Base-by-base conservation (phyloP, 2,888 invertebrate genomes). In the Spilosoma lubricipeda region DNA sequence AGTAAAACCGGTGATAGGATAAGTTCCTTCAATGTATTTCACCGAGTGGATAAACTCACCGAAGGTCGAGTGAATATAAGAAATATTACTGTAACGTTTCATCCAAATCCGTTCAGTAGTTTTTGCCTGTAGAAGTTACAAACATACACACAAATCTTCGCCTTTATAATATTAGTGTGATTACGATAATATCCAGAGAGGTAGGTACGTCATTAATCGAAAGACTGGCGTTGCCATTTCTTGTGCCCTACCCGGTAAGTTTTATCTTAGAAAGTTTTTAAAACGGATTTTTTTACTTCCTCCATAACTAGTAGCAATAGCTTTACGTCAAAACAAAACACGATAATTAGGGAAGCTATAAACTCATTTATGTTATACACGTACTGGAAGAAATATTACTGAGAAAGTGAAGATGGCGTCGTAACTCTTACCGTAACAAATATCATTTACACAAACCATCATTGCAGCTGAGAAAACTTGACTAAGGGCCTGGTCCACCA, bases 331-430 rank as follows among this genome's bases (percentile, higher is more conserved):
- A 67, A 18, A 67, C 5, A 30, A 65, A 36, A 64, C 15, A 65
- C 45, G 27, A n/a, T 9, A 1, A 72, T 65, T 75, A 63, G 65
- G 71, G 75, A 72, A 72, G 72, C 66, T 52, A 23, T 42, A 76
- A 80, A 76, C 73, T 48, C 33, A 30, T 33, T 48, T 48, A 63
- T 63, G 63, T 30, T 63, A 5, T 63, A 63, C 30, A 63, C 63
- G 18, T 18, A 18, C 30, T 63, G 63, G 63, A 30, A 30, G 18
- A 59, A 27, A 59, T 13, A 4, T 27, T 27, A 27, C 5, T 27
- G 27, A 59, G 59, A 59, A 59, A 27, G 59, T 59, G 27, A 59
- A 27, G 27, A 56, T 59, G 27, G 59, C 59, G 27, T 27, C 59
- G 27, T 59, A 1, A 59, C 15, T 3, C 1, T 48, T 20, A 0